Evolutionary conservation across 2,797 vertebrate species (phyloP).

Genomic region (Chaetodon trifasciatus): DNA sequence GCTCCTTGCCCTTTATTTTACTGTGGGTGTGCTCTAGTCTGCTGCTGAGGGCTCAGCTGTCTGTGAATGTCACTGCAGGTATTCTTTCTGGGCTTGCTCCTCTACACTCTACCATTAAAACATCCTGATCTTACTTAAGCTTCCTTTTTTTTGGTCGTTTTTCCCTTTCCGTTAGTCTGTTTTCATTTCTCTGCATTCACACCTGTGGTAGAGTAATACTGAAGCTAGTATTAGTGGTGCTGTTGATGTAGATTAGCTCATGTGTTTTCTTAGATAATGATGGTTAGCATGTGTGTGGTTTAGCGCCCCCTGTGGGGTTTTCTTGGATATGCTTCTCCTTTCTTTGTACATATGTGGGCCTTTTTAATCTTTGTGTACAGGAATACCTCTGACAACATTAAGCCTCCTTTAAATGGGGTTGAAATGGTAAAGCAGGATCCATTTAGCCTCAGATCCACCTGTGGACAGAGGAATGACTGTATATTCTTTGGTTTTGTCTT

Average conservation of each 20-base stretch:
- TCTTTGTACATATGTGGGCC: conserved; percentile 21
- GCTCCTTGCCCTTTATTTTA: conserved; percentile 62
- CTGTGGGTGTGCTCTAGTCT: conserved; percentile 78
- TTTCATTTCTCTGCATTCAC: not conserved
- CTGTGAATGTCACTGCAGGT: conserved; percentile 79
- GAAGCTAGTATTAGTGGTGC: conserved; percentile 5
- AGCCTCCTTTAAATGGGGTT: conserved; percentile 8
- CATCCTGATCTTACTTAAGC: conserved; percentile 26
- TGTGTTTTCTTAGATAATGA: not conserved
- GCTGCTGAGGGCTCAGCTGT: conserved; percentile 76
- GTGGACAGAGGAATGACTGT: conserved; percentile 64
- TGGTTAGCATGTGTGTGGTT: conserved; percentile 32
- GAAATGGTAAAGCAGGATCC: not conserved
- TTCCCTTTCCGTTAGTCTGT: not conserved
- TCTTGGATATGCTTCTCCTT: conserved; percentile 16
- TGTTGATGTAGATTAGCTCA: conserved; percentile 3
- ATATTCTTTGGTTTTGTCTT: conserved; percentile 36
- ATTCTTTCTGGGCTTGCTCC: conserved; percentile 58
- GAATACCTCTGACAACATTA: conserved; percentile 55
- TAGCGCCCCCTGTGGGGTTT: conserved; percentile 16
- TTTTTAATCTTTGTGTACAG: conserved; percentile 42
- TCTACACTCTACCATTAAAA: conserved; percentile 55
- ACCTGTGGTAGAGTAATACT: conserved; percentile 2
- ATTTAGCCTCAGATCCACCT: not conserved
- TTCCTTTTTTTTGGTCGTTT: conserved; percentile 29